phyloP scores from a whole-genome alignment of 2,797 vertebrate genomes.

The Pseudochromis fuscus region DNA sequence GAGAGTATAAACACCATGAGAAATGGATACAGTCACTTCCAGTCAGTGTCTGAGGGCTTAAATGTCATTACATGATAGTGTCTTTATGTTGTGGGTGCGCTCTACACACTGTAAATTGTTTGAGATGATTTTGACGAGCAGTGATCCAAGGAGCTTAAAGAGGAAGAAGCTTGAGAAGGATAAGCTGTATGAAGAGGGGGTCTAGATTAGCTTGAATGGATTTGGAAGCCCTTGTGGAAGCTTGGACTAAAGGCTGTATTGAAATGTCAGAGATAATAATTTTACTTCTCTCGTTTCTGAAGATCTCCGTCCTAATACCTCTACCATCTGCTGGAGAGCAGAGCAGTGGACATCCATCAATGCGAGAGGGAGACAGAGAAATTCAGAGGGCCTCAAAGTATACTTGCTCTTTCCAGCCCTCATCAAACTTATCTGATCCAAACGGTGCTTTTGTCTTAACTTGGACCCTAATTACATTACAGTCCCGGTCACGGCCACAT shows the following conservation, averaged over 20 bases:
- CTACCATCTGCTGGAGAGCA: constrained; percentile 63
- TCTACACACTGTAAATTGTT: constrained; percentile 69
- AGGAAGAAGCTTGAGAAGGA: constrained; percentile 69
- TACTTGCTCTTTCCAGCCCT: constrained; percentile 54
- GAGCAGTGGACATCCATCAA: constrained; percentile 50
- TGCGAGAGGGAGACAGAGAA: constrained; percentile 19
- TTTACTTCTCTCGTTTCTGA: constrained; percentile 61
- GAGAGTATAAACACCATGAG: constrained; percentile 70
- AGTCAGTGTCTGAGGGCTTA: constrained; percentile 66
- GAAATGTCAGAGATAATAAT: constrained; percentile 80
- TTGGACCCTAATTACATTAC: constrained; percentile 67
- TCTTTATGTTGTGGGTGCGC: constrained; percentile 57
- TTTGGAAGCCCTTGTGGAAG: constrained; percentile 66
- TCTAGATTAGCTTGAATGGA: constrained; percentile 73
- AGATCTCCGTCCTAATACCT: constrained; percentile 55
- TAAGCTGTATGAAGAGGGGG: constrained; percentile 72
- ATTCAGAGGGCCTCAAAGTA: constrained; percentile 30
- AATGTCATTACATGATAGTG: constrained; percentile 72
- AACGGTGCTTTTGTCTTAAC: constrained; percentile 63
- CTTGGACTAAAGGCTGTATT: constrained; percentile 67
- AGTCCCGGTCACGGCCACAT: constrained; percentile 67
- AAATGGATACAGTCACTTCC: constrained; percentile 64
- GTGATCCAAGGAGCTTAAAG: constrained; percentile 70
- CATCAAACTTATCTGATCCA: constrained; percentile 68
- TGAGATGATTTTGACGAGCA: constrained; percentile 71